These are phyloP conservation scores for Sebastes diploproa DNA, from an alignment of 2,797 vertebrate species.

Conservation along the genomic window DNA sequence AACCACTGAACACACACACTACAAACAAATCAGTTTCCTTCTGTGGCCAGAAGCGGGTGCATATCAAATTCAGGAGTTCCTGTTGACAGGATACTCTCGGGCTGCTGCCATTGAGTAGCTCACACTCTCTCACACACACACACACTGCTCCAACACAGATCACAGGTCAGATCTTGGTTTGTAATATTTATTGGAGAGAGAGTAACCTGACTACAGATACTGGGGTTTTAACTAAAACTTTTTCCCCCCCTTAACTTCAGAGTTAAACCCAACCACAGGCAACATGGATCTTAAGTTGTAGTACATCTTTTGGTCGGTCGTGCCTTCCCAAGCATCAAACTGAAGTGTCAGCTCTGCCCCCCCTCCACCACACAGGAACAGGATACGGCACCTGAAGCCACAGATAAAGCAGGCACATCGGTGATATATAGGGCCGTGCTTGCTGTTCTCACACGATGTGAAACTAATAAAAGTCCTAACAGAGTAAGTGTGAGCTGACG, in stretches of 20 bases:
- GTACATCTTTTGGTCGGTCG: constrained; percentile 3
- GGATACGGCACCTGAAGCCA: constrained; percentile 78
- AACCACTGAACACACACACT: constrained; percentile 34
- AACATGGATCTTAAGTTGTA: background rate
- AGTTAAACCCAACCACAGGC: background rate
- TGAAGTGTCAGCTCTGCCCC: constrained; percentile 54
- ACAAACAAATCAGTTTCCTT: constrained; percentile 73
- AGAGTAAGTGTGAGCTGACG: background rate
- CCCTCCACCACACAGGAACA: constrained; percentile 67
- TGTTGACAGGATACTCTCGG: constrained; percentile 82
- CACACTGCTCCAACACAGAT: background rate
- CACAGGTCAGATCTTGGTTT: constrained; percentile 32
- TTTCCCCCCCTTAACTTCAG: background rate
- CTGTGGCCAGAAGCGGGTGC: constrained; percentile 54
- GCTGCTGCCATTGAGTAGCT: constrained; percentile 59
- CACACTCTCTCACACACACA: constrained; percentile 44
- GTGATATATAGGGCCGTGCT: constrained; percentile 63
- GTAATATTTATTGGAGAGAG: constrained; percentile 1
- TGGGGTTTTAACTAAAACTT: background rate
- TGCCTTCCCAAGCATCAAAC: constrained; percentile 21
- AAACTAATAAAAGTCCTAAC: constrained; percentile 31
- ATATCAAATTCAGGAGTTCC: constrained; percentile 80
- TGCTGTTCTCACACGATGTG: constrained; percentile 41
- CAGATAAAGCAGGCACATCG: constrained; percentile 68
- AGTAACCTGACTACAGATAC: background rate